Percentiles rank a stretch among this genome's conserved stretches.
Evolutionary conservation across 30 jellyfish, hydroid and myxozoan species (phyloP).

Genomic region (Sanderia malayensis): DNA sequence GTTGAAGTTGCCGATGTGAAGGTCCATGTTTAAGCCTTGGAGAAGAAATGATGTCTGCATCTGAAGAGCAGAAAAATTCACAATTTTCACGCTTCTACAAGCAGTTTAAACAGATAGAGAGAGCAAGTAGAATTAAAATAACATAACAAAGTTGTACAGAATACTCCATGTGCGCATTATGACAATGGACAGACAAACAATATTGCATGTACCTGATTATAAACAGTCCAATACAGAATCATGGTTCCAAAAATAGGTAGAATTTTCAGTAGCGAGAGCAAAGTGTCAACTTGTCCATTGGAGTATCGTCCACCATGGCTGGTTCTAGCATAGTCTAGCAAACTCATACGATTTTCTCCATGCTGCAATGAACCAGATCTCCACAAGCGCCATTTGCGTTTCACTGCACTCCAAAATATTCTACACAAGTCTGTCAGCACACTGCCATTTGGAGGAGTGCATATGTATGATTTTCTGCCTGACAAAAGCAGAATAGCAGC

Average conservation of each 20-base stretch:
- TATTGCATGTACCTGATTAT: slow-evolving; percentile 24
- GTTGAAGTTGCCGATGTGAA: slow-evolving; percentile 31
- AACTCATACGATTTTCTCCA: slow-evolving; percentile 23
- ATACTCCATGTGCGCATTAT: no score
- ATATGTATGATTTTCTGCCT: slow-evolving; percentile 57
- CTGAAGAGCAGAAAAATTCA: no score
- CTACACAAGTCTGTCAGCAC: slow-evolving; percentile 59
- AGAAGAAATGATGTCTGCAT: slow-evolving; percentile 80
- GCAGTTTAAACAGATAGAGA: no score
- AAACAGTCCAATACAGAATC: slow-evolving; percentile 76
- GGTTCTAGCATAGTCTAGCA: slow-evolving; percentile 80
- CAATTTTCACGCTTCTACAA: no score
- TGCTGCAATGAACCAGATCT: slow-evolving; percentile 8
- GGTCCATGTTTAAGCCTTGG: slow-evolving; percentile 74
- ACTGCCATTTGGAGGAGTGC: slow-evolving; percentile 82
- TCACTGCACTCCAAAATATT: slow-evolving; percentile 50
- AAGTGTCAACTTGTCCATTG: slow-evolving; percentile 83
- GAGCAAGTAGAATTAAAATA: no score
- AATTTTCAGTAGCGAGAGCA: slow-evolving; percentile 54
- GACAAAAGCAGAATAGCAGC: slow-evolving; percentile 38
- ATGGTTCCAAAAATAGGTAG: slow-evolving; percentile 50
- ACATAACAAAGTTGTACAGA: no score
- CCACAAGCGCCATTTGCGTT: slow-evolving; percentile 28
- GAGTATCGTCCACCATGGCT: slow-evolving; percentile 78
- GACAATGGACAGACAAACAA: no score